Conservation (phyloP, 2,888 invertebrate species). For the Apodemia zela region DNA sequence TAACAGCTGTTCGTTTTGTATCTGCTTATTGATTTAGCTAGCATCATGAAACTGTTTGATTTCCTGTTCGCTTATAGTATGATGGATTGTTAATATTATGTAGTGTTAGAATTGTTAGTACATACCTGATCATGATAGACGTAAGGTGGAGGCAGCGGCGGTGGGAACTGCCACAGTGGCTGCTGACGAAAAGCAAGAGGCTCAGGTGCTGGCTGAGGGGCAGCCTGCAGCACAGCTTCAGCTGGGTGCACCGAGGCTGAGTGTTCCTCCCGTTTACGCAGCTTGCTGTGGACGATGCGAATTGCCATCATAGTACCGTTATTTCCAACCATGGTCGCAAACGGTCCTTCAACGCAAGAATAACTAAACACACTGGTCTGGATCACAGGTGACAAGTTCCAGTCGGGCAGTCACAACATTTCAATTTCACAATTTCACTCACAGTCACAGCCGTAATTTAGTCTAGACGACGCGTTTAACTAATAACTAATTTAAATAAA, state of each 20-base stretch:
- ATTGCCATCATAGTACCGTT: constrained; percentile 93
- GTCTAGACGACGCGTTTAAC: constrained; percentile 60
- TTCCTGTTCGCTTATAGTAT: constrained; percentile 1
- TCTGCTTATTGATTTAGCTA: neutral
- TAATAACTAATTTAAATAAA: constrained; percentile 76
- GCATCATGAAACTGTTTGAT: neutral
- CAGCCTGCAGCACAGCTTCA: constrained; percentile 83
- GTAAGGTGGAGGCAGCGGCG: constrained; percentile 88
- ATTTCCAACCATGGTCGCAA: constrained; percentile 88
- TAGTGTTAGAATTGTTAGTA: neutral
- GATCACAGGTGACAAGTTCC: constrained; percentile 74
- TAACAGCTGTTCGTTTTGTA: constrained; percentile 36
- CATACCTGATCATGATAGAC: constrained; percentile 90
- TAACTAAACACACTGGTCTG: constrained; percentile 72
- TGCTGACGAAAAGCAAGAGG: constrained; percentile 84
- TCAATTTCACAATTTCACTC: constrained; percentile 73
- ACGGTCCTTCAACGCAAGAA: constrained; percentile 67
- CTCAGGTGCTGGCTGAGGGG: constrained; percentile 71
- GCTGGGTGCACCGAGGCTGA: constrained; percentile 85
- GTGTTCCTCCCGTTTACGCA: constrained; percentile 91
- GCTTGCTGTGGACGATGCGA: constrained; percentile 94
- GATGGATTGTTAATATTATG: neutral
- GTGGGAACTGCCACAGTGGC: constrained; percentile 92
- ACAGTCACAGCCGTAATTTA: constrained; percentile 78
- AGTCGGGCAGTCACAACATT: constrained; percentile 78